Base-by-base conservation (phyloP, 2,113 vertebrate genomes). In the Phrynocephalus versicolor region DNA sequence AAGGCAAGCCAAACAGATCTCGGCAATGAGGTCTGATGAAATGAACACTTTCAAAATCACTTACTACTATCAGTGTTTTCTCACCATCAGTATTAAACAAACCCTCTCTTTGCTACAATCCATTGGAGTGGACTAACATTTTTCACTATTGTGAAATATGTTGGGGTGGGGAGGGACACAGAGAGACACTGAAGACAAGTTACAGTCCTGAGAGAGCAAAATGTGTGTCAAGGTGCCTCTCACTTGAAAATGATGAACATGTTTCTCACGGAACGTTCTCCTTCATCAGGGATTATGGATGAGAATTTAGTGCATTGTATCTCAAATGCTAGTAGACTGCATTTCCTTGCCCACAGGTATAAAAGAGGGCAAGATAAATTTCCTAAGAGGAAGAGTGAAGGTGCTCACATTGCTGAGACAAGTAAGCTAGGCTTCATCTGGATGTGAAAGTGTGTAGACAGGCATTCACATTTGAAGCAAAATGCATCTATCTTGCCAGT, bases 31-130 rank as follows among this genome's bases (percentile, higher is more conserved):
- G 18, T 35, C 71, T 33, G 58, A 18, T 37, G 33, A 60, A 85
- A 85, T 10, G 13, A 9, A 73, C 18, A 51, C n/a, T 72, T 73
- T 80, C 69, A 85, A 85, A 80, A 64, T 27, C n/a, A 65, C 15
- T 80, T 33, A 41, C 45, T 51, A n/a, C 21, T 79, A 73, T 79
- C 21, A 33, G n/a, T 51, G n/a, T 7, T 80, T 85, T 73, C 5
- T 62, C 57, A 85, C 33, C 23, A 25, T 65, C 33, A 84, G 21
- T 35, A 21, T 37, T 5, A 45, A 64, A 83, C 30, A 23, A 7
- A 18, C 12, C 37, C 21, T 64, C 19, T 55, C 10, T 70, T n/a
- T 27, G 1, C 25, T 70, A 3, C 39, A 25, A 37, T 70, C 69
- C 69, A 13, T 16, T 35, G 69, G n/a, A 57, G 33, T 27, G 18